Evolutionary conservation across 2,888 invertebrate genomes (phyloP), one percentile per base, ranked within the genome.

Genomic region (Marronus borbonicus): DNA sequence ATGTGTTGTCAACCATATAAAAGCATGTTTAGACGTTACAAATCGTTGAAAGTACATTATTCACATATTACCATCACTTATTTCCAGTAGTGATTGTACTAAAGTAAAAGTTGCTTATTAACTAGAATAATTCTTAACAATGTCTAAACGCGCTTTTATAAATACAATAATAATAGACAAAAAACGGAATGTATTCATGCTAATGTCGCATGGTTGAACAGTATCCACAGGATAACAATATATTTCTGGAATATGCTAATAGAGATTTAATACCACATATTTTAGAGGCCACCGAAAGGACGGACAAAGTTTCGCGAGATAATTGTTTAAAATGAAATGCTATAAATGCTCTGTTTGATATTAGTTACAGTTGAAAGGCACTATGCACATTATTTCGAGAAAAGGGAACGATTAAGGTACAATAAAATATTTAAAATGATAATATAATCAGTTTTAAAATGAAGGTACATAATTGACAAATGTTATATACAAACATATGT

Each of bases 101-200:
- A 44, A 44, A 49, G 24, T 20, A 49, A 69, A 69, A 44, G 10
- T 44, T 2, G 44, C 44, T 44, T 44, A 44, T 44, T 12, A 44
- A 44, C 12, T 7, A 44, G 10, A 44, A 12, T 44, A 44, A 44
- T 12, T 44, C 12, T 44, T 44, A 44, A 44, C 44, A 44, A 44
- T 8, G 44, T 44, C 44, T 8, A 44, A 44, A 44, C 44, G 44
- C 12, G 44, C 44, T 44, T 44, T 44, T 44, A 44, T 12, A 36
- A n/a, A 39, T 28, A 24, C 49, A 66, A 49, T 68, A 68, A 24
- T 72, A 72, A 72, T 72, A 72, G 72, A 72, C 36, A 81, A 80
- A 52, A 58, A 82, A 80, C 80, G 81, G 81, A 80, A 82, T 81
- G 80, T 81, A 80, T 79, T 65, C 80, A 78, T 20, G 68, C 24